A percentile compares a stretch with the other conserved stretches of the same genome.
phyloP scores from a whole-genome alignment of 2,113 vertebrate genomes.

The Mus pahari region DNA sequence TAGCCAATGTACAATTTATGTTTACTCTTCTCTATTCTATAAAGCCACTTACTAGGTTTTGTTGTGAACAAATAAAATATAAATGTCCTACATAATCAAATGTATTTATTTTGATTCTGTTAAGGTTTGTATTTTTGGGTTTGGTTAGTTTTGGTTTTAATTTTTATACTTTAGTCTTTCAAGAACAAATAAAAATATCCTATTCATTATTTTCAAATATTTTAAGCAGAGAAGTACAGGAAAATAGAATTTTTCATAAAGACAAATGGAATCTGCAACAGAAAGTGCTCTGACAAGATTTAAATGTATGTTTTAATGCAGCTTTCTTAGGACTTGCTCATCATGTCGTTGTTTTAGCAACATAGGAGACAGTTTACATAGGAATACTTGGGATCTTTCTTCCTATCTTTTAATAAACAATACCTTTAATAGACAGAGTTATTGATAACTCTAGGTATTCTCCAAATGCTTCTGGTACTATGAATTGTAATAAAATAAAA shows the following conservation, averaged over 20 bases:
- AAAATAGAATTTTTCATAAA: slow-evolving; percentile 28
- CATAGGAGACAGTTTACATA: slow-evolving; percentile 14
- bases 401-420: slow-evolving; percentile 53
- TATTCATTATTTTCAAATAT: background rate
- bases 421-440: background rate
- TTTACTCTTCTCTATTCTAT: slow-evolving; percentile 42
- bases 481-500: background rate
- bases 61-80: slow-evolving; percentile 58
- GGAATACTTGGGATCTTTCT: slow-evolving; percentile 38
- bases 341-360: slow-evolving; percentile 40
- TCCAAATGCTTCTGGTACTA: background rate
- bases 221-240: slow-evolving; percentile 55
- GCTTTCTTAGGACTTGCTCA: background rate
- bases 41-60: slow-evolving; percentile 38
- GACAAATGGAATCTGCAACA: background rate
- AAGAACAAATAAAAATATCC: slow-evolving; percentile 37
- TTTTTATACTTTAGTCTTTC: slow-evolving; percentile 39
- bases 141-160: slow-evolving; percentile 21
- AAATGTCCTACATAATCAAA: slow-evolving; percentile 28
- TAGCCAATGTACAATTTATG: slow-evolving; percentile 50
- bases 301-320: background rate
- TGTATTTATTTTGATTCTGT: slow-evolving; percentile 22
- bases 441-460: background rate
- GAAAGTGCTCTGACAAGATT: background rate
- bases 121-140: background rate